Conservation (phyloP, 2,797 vertebrate species). For the Xyrichtys novacula region DNA sequence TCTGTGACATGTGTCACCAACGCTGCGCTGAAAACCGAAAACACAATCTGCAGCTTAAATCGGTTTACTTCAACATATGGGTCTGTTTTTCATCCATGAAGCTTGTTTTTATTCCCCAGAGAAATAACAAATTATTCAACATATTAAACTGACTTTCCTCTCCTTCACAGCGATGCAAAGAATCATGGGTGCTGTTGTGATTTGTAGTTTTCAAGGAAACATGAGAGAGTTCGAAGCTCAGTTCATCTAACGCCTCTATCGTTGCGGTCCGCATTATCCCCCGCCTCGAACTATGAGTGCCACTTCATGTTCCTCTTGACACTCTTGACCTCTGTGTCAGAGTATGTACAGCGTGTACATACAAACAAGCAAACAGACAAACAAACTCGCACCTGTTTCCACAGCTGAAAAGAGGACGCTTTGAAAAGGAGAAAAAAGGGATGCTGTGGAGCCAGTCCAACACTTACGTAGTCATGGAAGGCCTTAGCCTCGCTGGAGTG, state of each 20-base stretch:
- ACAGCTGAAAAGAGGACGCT: background rate
- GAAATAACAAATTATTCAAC: background rate
- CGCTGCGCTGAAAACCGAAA: background rate
- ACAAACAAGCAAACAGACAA: background rate
- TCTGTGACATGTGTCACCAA: background rate
- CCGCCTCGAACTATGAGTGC: background rate
- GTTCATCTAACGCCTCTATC: too few relatives aligned
- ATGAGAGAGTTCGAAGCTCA: too few relatives aligned
- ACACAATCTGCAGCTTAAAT: background rate
- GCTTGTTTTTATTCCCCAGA: background rate
- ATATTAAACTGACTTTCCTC: background rate
- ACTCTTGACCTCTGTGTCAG: background rate
- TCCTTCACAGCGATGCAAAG: background rate
- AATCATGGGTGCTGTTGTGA: too few relatives aligned
- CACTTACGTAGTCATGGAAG: conserved; percentile 97
- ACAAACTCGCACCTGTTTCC: background rate
- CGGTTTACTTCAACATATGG: background rate
- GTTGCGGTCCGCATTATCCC: background rate
- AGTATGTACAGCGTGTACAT: background rate
- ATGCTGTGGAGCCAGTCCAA: conserved; percentile 12
- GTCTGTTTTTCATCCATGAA: background rate
- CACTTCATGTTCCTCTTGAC: background rate
- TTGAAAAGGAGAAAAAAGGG: conserved; percentile 3
- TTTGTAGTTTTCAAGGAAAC: too few relatives aligned
- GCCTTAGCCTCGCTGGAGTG: conserved; percentile 94